Evolutionary conservation across 2,113 vertebrate genomes (phyloP).

Genomic region (Clarias batrachus): DNA sequence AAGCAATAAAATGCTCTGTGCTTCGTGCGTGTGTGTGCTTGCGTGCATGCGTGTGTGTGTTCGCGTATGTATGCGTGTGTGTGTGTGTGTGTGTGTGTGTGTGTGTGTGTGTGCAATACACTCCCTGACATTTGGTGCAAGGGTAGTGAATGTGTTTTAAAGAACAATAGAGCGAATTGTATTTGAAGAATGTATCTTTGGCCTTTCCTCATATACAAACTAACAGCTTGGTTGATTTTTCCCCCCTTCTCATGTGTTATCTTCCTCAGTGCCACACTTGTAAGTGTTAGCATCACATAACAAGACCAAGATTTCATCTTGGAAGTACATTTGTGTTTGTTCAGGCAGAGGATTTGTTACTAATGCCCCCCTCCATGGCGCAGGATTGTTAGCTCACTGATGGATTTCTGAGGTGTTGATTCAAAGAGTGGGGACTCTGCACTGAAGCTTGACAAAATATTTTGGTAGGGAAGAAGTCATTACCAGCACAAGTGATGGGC

Average conservation of each 20-base stretch:
- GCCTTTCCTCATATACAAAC: constrained; percentile 68
- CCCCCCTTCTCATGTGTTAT: constrained; percentile 28
- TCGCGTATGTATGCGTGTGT: constrained; percentile 26
- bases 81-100: constrained; percentile 29
- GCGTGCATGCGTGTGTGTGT: neutral
- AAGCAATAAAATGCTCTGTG: constrained; percentile 12
- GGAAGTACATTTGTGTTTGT: constrained; percentile 36
- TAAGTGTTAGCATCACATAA: constrained; percentile 35
- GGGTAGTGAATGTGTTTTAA: constrained; percentile 39
- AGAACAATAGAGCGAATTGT: constrained; percentile 50
- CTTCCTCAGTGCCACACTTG: constrained; percentile 15
- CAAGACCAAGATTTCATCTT: constrained; percentile 33
- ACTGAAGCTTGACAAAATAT: constrained; percentile 85
- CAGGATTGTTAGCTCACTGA: constrained; percentile 78
- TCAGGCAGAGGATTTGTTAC: constrained; percentile 51
- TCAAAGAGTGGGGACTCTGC: constrained; percentile 76
- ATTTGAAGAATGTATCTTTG: constrained; percentile 39
- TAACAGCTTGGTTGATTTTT: constrained; percentile 61
- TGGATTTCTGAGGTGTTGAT: constrained; percentile 80
- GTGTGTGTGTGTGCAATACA: constrained; percentile 33
- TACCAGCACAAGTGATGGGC: constrained; percentile 60
- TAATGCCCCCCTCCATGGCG: constrained; percentile 39
- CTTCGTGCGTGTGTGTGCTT: neutral
- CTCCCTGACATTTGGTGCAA: constrained; percentile 36
- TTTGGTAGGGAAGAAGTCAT: constrained; percentile 82